Evolutionary conservation across 2,797 vertebrate genomes (phyloP).

Genomic region (Coreius guichenoti): DNA sequence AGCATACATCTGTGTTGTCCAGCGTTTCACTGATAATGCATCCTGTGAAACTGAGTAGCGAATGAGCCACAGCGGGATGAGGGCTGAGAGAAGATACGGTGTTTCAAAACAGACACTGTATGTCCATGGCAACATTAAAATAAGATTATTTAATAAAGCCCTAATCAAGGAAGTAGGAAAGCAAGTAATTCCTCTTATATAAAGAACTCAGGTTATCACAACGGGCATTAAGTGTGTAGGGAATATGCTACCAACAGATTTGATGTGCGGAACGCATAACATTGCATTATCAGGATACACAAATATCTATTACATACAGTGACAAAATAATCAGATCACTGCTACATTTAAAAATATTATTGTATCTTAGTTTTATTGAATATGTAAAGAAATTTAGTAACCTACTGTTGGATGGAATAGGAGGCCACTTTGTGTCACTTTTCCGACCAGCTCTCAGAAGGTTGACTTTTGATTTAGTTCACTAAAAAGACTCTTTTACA

Average conservation of each 20-base stretch:
- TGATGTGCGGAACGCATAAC: not conserved
- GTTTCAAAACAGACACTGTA: constrained; percentile 26
- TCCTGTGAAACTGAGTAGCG: constrained; percentile 34
- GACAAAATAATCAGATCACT: not conserved
- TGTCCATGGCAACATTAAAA: constrained; percentile 23
- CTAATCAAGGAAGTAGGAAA: constrained; percentile 20
- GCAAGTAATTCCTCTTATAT: not conserved
- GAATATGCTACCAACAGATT: not conserved
- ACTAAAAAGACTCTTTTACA: not conserved
- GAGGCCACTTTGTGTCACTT: not conserved
- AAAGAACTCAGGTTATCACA: constrained; percentile 6
- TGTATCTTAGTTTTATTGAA: not conserved
- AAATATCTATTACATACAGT: not conserved
- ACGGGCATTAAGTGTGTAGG: not conserved
- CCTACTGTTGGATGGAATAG: not conserved
- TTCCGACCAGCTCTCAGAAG: not conserved
- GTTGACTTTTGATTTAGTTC: not conserved
- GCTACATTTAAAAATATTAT: not conserved
- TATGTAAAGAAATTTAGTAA: not conserved
- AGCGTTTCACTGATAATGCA: constrained; percentile 52
- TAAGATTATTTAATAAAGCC: constrained; percentile 23
- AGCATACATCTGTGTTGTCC: constrained; percentile 49
- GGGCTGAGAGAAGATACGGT: not conserved
- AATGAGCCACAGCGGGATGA: constrained; percentile 29
- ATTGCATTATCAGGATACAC: not conserved